phyloP scores from a whole-genome alignment of 2,113 vertebrate genomes.

The Vombatus ursinus region DNA sequence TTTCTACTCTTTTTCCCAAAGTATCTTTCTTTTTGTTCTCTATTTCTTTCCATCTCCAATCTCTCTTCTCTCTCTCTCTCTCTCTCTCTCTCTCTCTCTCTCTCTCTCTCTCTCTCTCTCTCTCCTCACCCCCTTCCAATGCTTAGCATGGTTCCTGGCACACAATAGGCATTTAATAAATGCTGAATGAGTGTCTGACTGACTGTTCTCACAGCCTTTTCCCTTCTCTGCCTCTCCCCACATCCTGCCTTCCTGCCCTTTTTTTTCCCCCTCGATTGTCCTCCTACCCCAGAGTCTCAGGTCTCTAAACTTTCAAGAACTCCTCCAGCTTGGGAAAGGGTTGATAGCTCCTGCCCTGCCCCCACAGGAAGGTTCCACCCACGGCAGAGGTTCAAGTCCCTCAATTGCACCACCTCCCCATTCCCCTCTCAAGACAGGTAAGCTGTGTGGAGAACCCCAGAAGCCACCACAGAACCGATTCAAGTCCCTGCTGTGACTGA shows the following conservation, averaged over 20 bases:
- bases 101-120: too few species aligned
- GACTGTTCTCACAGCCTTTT: not conserved
- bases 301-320: too few species aligned
- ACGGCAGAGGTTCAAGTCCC: not conserved
- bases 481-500: not conserved
- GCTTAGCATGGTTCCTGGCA: not conserved
- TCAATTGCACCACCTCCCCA: not conserved
- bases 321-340: too few species aligned
- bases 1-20: too few species aligned
- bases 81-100: too few species aligned
- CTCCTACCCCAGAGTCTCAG: too few species aligned
- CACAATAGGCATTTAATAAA: not conserved
- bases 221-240: not conserved
- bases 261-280: too few species aligned
- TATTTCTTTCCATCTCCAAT: not conserved
- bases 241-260: not conserved
- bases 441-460: not conserved
- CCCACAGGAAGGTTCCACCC: not conserved
- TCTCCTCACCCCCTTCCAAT: too few species aligned
- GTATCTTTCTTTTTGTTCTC: not conserved
- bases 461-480: rapidly evolving
- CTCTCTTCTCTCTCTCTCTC: too few species aligned
- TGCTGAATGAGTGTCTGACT: not conserved
- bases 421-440: not conserved
- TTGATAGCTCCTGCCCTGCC: not conserved